A percentile compares a stretch with the other conserved stretches of the same genome.
Conservation (phyloP, 2,888 invertebrate species). For the Lasiommata megera region DNA sequence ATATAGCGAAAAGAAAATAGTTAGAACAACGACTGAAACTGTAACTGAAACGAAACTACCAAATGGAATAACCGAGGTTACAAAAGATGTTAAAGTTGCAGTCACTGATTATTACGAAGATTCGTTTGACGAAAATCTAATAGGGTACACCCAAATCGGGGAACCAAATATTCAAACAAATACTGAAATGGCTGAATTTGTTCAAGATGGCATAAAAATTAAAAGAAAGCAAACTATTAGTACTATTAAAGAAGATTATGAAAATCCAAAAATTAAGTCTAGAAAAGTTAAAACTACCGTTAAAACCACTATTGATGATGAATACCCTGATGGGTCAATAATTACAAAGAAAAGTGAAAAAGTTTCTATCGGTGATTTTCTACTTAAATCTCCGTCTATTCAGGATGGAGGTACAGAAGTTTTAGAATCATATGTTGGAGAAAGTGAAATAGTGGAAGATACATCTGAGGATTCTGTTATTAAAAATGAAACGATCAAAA, state of each 20-base stretch:
- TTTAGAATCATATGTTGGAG: slow-evolving; percentile 50
- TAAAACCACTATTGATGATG: slow-evolving; percentile 53
- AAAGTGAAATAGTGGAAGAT: slow-evolving; percentile 65
- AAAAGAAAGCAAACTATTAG: slow-evolving; percentile 59
- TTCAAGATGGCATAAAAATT: slow-evolving; percentile 55
- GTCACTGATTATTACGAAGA: slow-evolving; percentile 59
- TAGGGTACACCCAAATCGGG: slow-evolving; percentile 50
- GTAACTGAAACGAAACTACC: slow-evolving; percentile 61
- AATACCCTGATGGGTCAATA: slow-evolving; percentile 67
- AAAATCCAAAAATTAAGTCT: slow-evolving; percentile 45
- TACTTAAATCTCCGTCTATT: slow-evolving; percentile 42
- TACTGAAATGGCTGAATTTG: slow-evolving; percentile 45
- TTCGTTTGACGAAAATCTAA: slow-evolving; percentile 56
- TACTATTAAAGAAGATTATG: slow-evolving; percentile 61
- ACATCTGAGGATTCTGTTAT: slow-evolving; percentile 64
- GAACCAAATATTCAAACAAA: slow-evolving; percentile 52
- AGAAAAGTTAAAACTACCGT: slow-evolving; percentile 66
- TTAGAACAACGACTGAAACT: slow-evolving; percentile 61
- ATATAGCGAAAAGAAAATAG: slow-evolving; percentile 55
- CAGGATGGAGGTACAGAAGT: slow-evolving; percentile 42
- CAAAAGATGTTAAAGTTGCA: slow-evolving; percentile 67
- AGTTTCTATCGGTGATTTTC: slow-evolving; percentile 62
- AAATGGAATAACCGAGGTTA: slow-evolving; percentile 62
- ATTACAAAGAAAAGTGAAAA: slow-evolving; percentile 69
- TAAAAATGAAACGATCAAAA: slow-evolving; percentile 58